Percentiles rank a stretch among this genome's conserved stretches.
These are phyloP conservation scores for Distichodus sexfasciatus DNA, from an alignment of 2,797 vertebrate species.

Conservation along the genomic window DNA sequence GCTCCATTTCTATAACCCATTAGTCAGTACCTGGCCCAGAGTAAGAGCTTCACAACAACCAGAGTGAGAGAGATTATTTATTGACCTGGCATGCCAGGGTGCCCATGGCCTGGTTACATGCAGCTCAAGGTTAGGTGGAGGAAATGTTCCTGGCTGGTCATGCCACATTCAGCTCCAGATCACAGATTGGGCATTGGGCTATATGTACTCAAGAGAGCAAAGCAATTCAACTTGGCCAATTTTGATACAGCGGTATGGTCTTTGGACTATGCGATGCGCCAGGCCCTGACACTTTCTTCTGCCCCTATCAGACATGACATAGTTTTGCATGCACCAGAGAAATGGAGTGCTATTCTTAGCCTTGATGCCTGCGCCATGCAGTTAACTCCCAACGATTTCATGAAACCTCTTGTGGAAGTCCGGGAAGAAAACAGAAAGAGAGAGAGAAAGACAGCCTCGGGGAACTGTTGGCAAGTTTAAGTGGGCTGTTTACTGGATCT, in stretches of 20 bases:
- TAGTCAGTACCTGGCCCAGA: conserved; percentile 20
- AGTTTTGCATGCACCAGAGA: conserved; percentile 33
- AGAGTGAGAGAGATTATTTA: conserved; percentile 26
- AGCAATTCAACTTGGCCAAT: conserved; percentile 9
- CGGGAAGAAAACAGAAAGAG: too few species aligned
- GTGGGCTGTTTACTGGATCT: not conserved
- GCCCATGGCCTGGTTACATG: conserved; percentile 17
- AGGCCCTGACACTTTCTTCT: not conserved
- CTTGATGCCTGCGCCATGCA: not conserved
- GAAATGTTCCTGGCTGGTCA: not conserved
- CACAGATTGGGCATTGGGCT: not conserved
- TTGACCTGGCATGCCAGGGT: conserved; percentile 31
- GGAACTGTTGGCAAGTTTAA: not conserved
- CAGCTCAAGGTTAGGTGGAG: not conserved
- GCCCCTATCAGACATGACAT: conserved; percentile 34
- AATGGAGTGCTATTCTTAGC: conserved; percentile 36
- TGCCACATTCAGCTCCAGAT: conserved; percentile 16
- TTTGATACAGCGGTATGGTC: not conserved
- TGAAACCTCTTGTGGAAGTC: not conserved
- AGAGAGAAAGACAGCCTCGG: not conserved
- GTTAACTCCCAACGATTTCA: conserved; percentile 16
- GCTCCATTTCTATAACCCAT: conserved; percentile 45
- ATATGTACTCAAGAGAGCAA: not conserved
- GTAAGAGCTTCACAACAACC: conserved; percentile 4
- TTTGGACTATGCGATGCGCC: not conserved